Conservation (phyloP, 2,888 invertebrate genomes). For the Cheilosia vulpina region DNA sequence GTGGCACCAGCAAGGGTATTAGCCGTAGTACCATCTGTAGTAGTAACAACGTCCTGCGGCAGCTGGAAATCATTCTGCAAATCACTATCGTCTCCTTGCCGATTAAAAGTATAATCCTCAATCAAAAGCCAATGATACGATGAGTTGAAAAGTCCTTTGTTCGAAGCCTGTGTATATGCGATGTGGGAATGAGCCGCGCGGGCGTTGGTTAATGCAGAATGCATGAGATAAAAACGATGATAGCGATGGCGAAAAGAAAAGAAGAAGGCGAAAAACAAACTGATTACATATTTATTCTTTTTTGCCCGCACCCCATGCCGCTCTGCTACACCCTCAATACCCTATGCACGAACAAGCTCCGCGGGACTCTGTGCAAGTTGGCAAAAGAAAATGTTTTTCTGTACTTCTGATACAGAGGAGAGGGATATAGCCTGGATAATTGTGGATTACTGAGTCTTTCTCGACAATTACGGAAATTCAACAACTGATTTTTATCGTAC, state of each 20-base stretch:
- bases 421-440: conserved; percentile 65
- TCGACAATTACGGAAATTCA: conserved; percentile 73
- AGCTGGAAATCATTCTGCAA: conserved; percentile 45
- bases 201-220: conserved; percentile 45
- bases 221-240: conserved; percentile 43
- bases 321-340: background rate
- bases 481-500: conserved; percentile 74
- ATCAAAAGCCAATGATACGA: conserved; percentile 84
- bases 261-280: conserved; percentile 71
- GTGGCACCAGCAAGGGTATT: conserved; percentile 24
- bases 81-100: conserved; percentile 75
- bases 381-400: conserved; percentile 45
- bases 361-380: conserved; percentile 21
- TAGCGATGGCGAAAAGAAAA: conserved; percentile 45
- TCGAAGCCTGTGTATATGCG: conserved; percentile 80
- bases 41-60: conserved; percentile 38
- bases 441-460: conserved; percentile 73
- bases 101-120: conserved; percentile 82
- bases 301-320: background rate
- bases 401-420: conserved; percentile 32
- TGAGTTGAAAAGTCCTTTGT: conserved; percentile 82
- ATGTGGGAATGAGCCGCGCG: conserved; percentile 56
- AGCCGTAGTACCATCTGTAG: conserved; percentile 42
- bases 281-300: conserved; percentile 71
- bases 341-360: background rate